Evolutionary conservation across 2,888 invertebrate genomes (phyloP).

Genomic region (Cosmia trapezina): DNA sequence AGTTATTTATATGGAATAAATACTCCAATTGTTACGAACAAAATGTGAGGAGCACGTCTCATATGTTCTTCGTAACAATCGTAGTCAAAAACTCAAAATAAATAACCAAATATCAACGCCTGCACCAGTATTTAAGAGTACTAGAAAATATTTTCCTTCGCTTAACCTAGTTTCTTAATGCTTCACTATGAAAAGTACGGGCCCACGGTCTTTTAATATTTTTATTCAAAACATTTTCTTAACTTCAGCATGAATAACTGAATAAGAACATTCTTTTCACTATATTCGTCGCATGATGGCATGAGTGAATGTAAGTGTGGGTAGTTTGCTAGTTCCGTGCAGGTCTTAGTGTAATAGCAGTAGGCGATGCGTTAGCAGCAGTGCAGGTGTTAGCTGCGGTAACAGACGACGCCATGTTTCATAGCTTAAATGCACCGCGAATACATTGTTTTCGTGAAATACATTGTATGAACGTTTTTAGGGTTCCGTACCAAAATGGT

Average conservation of each 20-base stretch:
- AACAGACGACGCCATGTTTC: slow-evolving; percentile 35
- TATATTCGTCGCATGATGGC: slow-evolving; percentile 13
- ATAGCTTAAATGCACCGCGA: slow-evolving; percentile 41
- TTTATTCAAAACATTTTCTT: neutral
- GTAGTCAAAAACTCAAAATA: neutral
- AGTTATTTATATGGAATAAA: neutral
- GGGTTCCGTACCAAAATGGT: too few species aligned
- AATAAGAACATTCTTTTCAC: slow-evolving; percentile 9
- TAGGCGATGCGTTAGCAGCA: slow-evolving; percentile 6
- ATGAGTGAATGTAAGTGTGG: slow-evolving; percentile 17
- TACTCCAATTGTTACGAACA: neutral
- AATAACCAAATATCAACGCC: neutral
- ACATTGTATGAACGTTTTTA: neutral
- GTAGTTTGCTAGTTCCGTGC: slow-evolving; percentile 9
- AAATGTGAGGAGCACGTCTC: too few species aligned
- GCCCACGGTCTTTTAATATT: neutral
- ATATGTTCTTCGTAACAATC: too few species aligned
- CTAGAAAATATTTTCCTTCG: neutral
- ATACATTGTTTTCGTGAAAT: slow-evolving; percentile 23
- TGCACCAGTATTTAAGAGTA: neutral
- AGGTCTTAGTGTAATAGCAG: slow-evolving; percentile 16
- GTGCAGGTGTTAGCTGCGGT: slow-evolving; percentile 31
- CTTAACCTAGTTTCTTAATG: neutral
- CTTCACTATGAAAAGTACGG: neutral
- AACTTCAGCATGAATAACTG: neutral